A percentile compares a stretch with the other conserved stretches of the same genome.
phyloP scores from a whole-genome alignment of 2,797 vertebrate species.

The Miichthys miiuy region DNA sequence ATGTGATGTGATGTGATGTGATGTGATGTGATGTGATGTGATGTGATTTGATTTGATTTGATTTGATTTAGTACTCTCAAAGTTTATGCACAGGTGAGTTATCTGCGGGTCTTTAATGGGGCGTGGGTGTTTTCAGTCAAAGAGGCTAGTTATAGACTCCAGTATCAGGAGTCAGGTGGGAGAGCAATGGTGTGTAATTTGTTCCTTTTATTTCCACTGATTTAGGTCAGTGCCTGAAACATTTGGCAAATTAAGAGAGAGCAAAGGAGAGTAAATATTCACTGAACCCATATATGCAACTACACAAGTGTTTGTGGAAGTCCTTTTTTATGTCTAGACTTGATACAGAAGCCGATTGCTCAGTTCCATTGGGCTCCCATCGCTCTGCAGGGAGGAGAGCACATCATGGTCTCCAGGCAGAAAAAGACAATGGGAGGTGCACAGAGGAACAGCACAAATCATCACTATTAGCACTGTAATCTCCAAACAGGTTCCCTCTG shows the following conservation, averaged over 20 bases:
- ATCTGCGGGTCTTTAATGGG: conserved; percentile 21
- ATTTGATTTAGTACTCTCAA: not conserved
- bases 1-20: too few species aligned
- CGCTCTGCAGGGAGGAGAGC: conserved; percentile 48
- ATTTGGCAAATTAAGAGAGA: conserved; percentile 20
- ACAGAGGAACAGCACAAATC: conserved; percentile 41
- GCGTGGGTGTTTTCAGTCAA: conserved; percentile 25
- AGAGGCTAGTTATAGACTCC: conserved; percentile 33
- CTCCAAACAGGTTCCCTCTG: conserved; percentile 37
- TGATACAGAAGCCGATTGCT: conserved; percentile 28
- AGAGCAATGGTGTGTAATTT: conserved; percentile 52
- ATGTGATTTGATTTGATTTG: too few species aligned
- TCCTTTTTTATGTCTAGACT: conserved; percentile 20
- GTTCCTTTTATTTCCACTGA: conserved; percentile 56
- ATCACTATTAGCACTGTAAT: conserved; percentile 45
- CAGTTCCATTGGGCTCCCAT: conserved; percentile 37
- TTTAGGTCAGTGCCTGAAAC: conserved; percentile 56
- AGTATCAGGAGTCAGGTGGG: conserved; percentile 55
- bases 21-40: too few species aligned
- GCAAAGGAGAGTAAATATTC: conserved; percentile 27
- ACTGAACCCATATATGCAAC: conserved; percentile 8
- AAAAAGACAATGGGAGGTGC: conserved; percentile 39
- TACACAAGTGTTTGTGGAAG: not conserved
- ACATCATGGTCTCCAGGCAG: conserved; percentile 54
- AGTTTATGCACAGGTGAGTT: conserved; percentile 39